Conservation (phyloP, 2,113 vertebrate species). For the Cervus canadensis region DNA sequence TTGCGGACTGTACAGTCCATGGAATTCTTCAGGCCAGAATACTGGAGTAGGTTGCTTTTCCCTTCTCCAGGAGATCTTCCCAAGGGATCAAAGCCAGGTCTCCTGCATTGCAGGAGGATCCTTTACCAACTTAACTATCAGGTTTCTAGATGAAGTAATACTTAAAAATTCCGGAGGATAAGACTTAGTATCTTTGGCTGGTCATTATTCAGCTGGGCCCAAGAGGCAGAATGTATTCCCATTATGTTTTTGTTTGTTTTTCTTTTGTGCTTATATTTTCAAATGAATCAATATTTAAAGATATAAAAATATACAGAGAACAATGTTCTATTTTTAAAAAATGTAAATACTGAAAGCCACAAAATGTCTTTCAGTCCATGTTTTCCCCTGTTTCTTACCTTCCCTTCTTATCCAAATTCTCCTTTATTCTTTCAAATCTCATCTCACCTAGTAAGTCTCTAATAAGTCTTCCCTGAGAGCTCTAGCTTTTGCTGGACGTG, state of each 20-base stretch:
- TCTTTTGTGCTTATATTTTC: not conserved
- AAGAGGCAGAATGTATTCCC: not conserved
- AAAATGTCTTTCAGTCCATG: not conserved
- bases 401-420: not conserved
- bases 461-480: not conserved
- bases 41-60: too few species aligned
- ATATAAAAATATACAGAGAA: not conserved
- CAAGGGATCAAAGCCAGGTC: too few species aligned
- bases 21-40: too few species aligned
- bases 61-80: too few species aligned
- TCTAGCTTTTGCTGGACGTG: not conserved
- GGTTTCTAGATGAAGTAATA: not conserved
- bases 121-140: not conserved
- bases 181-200: not conserved
- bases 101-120: too few species aligned
- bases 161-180: not conserved
- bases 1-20: too few species aligned
- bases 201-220: not conserved
- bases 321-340: not conserved
- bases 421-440: not conserved
- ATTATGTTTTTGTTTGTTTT: not conserved
- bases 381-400: not conserved
- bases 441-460: not conserved
- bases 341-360: not conserved
- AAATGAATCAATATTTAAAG: not conserved